Conservation (phyloP, 2,797 vertebrate genomes). For the Megaceryle alcyon region DNA sequence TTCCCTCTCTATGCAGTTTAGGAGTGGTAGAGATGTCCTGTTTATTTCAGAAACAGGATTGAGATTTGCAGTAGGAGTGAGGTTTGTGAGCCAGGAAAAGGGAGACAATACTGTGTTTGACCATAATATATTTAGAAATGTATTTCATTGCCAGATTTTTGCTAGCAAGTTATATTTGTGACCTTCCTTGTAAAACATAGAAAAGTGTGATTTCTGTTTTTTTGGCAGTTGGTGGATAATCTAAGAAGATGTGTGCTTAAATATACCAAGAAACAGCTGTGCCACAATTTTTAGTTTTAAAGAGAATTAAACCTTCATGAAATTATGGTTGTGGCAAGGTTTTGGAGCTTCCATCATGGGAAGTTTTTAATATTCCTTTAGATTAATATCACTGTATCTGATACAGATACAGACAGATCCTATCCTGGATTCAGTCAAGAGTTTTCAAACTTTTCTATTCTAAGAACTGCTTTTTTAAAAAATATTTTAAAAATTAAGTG, state of each 20-base stretch:
- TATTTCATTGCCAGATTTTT: conserved; percentile 3
- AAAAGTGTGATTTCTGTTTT: not conserved
- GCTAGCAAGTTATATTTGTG: not conserved
- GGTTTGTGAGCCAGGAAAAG: not conserved
- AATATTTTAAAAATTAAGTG: not conserved
- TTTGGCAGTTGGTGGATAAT: not conserved
- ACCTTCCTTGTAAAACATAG: not conserved
- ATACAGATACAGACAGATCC: not conserved
- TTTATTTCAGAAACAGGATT: not conserved
- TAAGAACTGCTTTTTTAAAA: not conserved
- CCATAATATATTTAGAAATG: not conserved
- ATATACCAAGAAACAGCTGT: not conserved
- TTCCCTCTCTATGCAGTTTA: not conserved
- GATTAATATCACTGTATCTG: not conserved
- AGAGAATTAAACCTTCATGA: not conserved
- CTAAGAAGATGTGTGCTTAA: not conserved
- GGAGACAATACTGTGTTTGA: not conserved
- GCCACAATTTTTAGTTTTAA: not conserved
- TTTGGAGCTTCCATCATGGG: not conserved
- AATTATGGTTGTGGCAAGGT: not conserved
- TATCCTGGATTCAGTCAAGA: not conserved
- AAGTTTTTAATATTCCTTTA: not conserved
- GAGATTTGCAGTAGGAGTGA: not conserved
- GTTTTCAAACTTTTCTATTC: not conserved
- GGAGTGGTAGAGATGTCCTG: not conserved